Conservation (phyloP, 2,888 invertebrate genomes). For the Tetanocera ferruginea region DNA sequence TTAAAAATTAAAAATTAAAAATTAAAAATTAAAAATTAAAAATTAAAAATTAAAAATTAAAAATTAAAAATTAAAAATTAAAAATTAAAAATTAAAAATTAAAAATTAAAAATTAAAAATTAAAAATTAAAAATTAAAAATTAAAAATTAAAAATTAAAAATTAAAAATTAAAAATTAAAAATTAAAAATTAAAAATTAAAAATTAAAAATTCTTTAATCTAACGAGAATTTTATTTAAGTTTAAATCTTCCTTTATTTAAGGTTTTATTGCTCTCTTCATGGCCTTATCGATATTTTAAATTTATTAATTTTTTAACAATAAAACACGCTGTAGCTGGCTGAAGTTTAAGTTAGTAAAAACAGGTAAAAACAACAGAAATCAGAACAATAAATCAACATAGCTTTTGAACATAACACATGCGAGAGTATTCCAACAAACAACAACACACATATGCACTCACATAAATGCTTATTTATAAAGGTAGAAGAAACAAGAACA, state of each 20-base stretch:
- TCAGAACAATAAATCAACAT: conserved; percentile 31
- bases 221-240: neutral
- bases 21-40: neutral
- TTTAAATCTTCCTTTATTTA: neutral
- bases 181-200: neutral
- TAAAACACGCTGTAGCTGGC: too few species aligned
- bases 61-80: neutral
- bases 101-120: neutral
- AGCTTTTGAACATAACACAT: neutral
- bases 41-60: neutral
- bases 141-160: neutral
- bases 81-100: neutral
- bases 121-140: neutral
- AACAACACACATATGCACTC: neutral
- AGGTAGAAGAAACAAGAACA: neutral
- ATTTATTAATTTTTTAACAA: too few species aligned
- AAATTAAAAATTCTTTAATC: neutral
- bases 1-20: neutral
- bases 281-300: neutral
- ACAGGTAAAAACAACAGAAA: conserved; percentile 18
- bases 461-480: neutral
- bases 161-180: neutral
- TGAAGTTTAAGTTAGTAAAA: neutral
- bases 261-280: too few species aligned
- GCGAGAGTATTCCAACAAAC: neutral